Evolutionary conservation across 2,888 invertebrate genomes (phyloP).

Genomic region (Drosophila ustulata): DNA sequence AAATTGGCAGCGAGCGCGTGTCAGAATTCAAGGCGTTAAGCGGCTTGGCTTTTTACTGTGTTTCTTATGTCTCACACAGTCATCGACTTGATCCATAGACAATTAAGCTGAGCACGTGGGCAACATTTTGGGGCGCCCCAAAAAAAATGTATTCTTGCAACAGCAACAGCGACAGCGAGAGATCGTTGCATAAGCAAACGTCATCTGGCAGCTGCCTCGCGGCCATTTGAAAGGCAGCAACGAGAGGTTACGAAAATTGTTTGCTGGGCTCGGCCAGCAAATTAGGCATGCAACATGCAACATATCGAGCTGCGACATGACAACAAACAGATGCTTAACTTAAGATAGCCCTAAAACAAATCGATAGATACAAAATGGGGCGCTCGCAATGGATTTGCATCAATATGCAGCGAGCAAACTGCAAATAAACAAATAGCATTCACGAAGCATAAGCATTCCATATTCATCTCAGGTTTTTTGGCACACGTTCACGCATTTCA

Average conservation of each 20-base stretch:
- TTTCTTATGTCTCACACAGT: conserved; percentile 33
- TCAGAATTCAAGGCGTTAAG: conserved; percentile 76
- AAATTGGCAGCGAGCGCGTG: conserved; percentile 69
- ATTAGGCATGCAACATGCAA: conserved; percentile 57
- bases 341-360: conserved; percentile 30
- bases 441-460: conserved; percentile 52
- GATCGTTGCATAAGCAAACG: conserved; percentile 68
- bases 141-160: conserved; percentile 64
- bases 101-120: conserved; percentile 78
- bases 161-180: conserved; percentile 15
- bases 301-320: not conserved
- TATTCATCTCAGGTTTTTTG: conserved; percentile 64
- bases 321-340: conserved; percentile 23
- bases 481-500: conserved; percentile 74
- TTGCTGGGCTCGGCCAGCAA: conserved; percentile 64
- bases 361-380: not conserved
- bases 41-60: conserved; percentile 37
- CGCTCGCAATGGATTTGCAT: conserved; percentile 26
- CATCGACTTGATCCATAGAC: conserved; percentile 64
- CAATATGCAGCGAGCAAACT: conserved; percentile 39
- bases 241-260: conserved; percentile 51
- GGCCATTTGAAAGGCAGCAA: conserved; percentile 70
- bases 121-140: conserved; percentile 49
- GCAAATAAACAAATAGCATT: conserved; percentile 20
- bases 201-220: conserved; percentile 65